Conservation (phyloP, 2,113 vertebrate species). For the Nymphicus hollandicus region DNA sequence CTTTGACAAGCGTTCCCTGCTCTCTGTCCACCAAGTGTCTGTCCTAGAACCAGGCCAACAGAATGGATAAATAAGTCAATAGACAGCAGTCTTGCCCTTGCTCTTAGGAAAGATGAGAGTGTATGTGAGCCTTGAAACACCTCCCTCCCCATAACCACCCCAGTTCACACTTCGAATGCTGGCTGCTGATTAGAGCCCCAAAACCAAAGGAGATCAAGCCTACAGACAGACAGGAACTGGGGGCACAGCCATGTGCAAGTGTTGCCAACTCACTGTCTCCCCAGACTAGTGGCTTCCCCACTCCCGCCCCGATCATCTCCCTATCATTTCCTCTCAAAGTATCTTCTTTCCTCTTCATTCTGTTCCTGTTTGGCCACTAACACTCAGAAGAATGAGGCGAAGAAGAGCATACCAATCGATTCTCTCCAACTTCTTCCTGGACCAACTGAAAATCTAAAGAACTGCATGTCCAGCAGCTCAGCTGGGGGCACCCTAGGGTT, state of each 20-base stretch:
- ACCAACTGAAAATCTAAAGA: neutral
- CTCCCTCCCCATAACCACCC: neutral
- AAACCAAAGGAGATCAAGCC: neutral
- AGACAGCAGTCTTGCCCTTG: neutral
- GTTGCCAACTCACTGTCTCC: neutral
- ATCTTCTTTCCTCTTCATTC: neutral
- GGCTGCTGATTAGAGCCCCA: neutral
- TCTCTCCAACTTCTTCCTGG: neutral
- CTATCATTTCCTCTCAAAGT: neutral
- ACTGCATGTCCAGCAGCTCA: neutral
- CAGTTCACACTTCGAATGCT: neutral
- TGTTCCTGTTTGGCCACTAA: neutral
- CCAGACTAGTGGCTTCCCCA: neutral
- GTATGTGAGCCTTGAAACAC: neutral
- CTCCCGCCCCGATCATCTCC: neutral
- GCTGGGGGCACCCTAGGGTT: accelerated
- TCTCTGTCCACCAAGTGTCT: neutral
- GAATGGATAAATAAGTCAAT: neutral
- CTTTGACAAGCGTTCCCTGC: neutral
- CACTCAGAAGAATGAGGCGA: neutral
- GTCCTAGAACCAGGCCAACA: neutral
- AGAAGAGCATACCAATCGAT: neutral
- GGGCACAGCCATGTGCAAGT: neutral
- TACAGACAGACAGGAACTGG: neutral
- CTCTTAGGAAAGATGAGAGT: neutral